Evolutionary conservation across 2,888 invertebrate species (phyloP).

Genomic region (Acanthosepion esculentum): DNA sequence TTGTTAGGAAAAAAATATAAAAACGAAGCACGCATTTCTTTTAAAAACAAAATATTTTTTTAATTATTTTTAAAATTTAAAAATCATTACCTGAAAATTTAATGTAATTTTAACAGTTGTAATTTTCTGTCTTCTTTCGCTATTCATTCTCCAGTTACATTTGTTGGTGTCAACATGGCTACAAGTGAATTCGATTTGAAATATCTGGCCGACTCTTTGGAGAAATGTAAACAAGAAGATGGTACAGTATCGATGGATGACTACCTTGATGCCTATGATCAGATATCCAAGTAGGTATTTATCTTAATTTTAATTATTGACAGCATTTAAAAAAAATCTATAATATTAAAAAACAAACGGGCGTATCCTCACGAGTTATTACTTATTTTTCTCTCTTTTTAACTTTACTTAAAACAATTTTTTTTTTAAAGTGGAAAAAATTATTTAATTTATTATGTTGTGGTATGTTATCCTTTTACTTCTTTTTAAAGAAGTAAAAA

Average conservation of each 20-base stretch:
- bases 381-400: not conserved
- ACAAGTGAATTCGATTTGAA: conserved; percentile 49
- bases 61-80: not conserved
- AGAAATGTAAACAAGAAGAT: conserved; percentile 48
- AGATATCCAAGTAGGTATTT: conserved; percentile 51
- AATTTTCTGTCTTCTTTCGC: not conserved
- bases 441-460: too few relatives aligned
- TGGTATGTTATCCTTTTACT: too few relatives aligned
- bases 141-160: not conserved
- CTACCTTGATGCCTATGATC: conserved; percentile 52
- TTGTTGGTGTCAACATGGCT: conserved; percentile 35
- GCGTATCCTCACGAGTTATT: not conserved
- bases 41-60: not conserved
- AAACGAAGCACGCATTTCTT: not conserved
- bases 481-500: too few relatives aligned
- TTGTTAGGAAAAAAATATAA: not conserved
- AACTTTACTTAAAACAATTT: not conserved
- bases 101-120: not conserved
- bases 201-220: conserved; percentile 48
- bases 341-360: not conserved
- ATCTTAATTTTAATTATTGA: not conserved
- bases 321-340: not conserved
- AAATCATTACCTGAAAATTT: not conserved
- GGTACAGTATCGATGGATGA: conserved; percentile 50
- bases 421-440: too few relatives aligned